Evolutionary conservation across 2,113 vertebrate genomes (phyloP), one percentile per base, ranked within the genome.

Genomic region (Pipa parva): DNA sequence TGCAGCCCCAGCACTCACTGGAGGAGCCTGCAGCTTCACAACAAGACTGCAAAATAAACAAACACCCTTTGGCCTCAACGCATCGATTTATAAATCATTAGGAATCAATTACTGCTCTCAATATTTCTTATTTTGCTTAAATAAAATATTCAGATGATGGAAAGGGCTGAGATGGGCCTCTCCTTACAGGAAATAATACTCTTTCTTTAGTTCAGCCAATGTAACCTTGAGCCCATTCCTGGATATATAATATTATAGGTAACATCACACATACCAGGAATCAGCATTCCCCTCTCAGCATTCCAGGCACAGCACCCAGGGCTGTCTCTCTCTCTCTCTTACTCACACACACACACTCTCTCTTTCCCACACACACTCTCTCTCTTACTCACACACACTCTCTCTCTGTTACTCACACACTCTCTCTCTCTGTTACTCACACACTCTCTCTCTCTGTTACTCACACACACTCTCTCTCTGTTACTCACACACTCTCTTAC

Each of bases 1-100:
- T 8, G 87, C 89, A 45, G 85, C 91, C 90, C 90, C 93, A 90
- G 79, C 90, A 87, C 33, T 88, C 81, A 85, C 90, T 91, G 88
- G 79, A 81, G 82, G 17, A n/a, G n/a, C n/a, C 80, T 83, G 83
- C 90, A 87, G 91, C 89, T 90, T 86, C 86, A 87, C 76, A 85
- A 42, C 49, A 45, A 61, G 66, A 54, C 59, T 89, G 88, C 87
- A 85, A 92, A 91, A 90, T 81, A 85, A 87, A 84, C 63, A 87
- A 85, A 84, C 83, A 84, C 76, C 75, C 66, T 66, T 63, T 71
- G 4, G 51, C 67, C 77, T 68, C 72, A 33, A 67, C 36, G 31
- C 81, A 78, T 83, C 80, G 84, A 86, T 85, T 79, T 83, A 66
- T 73, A 75, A 77, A 81, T 84, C 83, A 82, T 86, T 87, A 81